Conservation (phyloP, 2,113 vertebrate genomes). For the Symphodus melops region DNA sequence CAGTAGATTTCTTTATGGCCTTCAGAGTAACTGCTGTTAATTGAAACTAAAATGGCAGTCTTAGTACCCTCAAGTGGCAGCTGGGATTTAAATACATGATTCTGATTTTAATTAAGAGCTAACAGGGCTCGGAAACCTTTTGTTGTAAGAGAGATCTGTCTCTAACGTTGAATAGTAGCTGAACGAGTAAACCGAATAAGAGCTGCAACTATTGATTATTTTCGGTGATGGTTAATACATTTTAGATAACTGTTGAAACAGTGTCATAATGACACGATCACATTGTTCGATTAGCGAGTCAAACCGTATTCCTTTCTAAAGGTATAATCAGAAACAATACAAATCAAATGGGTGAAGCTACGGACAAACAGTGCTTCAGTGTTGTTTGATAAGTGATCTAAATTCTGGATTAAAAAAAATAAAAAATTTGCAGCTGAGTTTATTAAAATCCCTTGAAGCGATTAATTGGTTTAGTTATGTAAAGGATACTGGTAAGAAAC, state of each 20-base stretch:
- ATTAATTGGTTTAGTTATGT: not conserved
- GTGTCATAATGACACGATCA: no score
- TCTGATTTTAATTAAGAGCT: conserved; percentile 9
- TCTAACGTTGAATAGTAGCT: not conserved
- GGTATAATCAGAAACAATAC: no score
- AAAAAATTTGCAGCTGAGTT: not conserved
- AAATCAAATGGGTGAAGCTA: no score
- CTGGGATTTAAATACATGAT: conserved; percentile 6
- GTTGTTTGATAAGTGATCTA: no score
- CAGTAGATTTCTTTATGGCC: not conserved
- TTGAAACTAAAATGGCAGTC: conserved; percentile 18
- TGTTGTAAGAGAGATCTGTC: not conserved
- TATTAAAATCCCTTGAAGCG: not conserved
- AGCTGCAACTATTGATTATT: not conserved
- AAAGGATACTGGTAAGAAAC: not conserved
- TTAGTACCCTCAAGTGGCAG: conserved; percentile 10
- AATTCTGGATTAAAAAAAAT: not conserved
- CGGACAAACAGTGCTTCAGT: no score
- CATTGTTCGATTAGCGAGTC: no score
- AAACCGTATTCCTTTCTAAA: no score
- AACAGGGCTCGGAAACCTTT: not conserved
- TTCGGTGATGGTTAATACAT: no score
- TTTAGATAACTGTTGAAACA: no score
- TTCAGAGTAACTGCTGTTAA: not conserved
- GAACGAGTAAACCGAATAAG: not conserved